These are phyloP conservation scores for Pararge aegeria DNA, from an alignment of 1,140 invertebrate species.

Conservation along the genomic window DNA sequence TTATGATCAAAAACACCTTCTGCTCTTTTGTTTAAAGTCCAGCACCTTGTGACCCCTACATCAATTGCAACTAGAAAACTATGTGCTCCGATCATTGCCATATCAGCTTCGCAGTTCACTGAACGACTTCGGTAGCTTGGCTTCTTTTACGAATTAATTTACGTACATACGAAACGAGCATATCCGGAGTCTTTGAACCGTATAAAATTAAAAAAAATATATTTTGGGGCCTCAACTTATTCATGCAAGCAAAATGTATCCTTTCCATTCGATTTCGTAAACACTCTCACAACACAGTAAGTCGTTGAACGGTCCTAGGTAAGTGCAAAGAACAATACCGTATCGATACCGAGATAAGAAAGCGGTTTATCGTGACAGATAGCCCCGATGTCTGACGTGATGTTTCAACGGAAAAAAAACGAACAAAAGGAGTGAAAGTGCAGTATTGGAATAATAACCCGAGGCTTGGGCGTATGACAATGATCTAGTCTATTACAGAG, in stretches of 20 bases:
- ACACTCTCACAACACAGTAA: constrained; percentile 37
- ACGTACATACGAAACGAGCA: too few relatives aligned
- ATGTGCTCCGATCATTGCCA: too few relatives aligned
- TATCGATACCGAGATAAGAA: constrained; percentile 54
- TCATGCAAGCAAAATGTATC: background rate
- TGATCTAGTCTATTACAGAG: constrained; percentile 22
- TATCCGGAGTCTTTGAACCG: too few relatives aligned
- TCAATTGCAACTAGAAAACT: too few relatives aligned
- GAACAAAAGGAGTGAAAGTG: constrained; percentile 70
- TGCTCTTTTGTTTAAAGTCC: too few relatives aligned
- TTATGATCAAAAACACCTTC: too few relatives aligned
- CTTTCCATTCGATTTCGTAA: constrained; percentile 14
- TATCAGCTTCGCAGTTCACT: too few relatives aligned
- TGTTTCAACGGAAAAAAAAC: constrained; percentile 48
- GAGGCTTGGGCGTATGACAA: constrained; percentile 28
- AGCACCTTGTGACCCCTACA: too few relatives aligned
- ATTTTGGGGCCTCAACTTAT: too few relatives aligned
- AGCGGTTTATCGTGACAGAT: constrained; percentile 56
- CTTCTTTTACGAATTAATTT: too few relatives aligned
- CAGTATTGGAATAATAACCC: constrained; percentile 33
- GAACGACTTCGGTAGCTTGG: too few relatives aligned
- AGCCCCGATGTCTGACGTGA: constrained; percentile 48
- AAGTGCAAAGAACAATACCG: constrained; percentile 46
- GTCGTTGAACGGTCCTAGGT: constrained; percentile 35
- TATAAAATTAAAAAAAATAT: too few relatives aligned